These are phyloP conservation scores for Hedya salicella DNA, from an alignment of 2,888 invertebrate species.

Conservation along the genomic window DNA sequence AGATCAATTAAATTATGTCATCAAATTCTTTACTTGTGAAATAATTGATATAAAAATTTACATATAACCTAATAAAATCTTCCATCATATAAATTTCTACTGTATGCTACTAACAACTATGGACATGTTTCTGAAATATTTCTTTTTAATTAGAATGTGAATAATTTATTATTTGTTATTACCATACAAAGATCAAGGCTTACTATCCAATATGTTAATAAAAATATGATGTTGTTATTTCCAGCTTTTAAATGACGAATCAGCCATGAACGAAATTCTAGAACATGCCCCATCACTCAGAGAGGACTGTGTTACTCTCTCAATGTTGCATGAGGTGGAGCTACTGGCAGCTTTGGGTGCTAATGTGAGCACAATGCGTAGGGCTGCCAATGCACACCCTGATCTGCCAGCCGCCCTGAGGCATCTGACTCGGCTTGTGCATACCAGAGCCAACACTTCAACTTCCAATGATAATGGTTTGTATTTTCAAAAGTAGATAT, in stretches of 20 bases:
- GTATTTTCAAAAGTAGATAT: too few relatives aligned
- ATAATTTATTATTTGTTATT: too few relatives aligned
- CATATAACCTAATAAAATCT: too few relatives aligned
- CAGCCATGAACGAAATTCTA: constrained; percentile 87
- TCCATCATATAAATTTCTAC: too few relatives aligned
- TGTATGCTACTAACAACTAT: too few relatives aligned
- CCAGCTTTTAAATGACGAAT: constrained; percentile 76
- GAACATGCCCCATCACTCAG: constrained; percentile 88
- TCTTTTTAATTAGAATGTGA: too few relatives aligned
- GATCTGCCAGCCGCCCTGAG: constrained; percentile 88
- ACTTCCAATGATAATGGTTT: constrained; percentile 67
- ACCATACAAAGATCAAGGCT: too few relatives aligned
- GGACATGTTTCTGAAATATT: too few relatives aligned
- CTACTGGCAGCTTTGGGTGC: constrained; percentile 88
- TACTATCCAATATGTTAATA: too few relatives aligned
- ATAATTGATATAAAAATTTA: too few relatives aligned
- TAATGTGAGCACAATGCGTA: constrained; percentile 87
- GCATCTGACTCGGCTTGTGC: constrained; percentile 85
- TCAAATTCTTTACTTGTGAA: too few relatives aligned
- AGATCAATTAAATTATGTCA: too few relatives aligned
- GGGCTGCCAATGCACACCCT: constrained; percentile 89
- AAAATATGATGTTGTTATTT: constrained; percentile 40
- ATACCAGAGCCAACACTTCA: constrained; percentile 67
- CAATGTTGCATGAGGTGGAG: constrained; percentile 91
- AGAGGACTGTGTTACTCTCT: constrained; percentile 89